phyloP scores from a whole-genome alignment of 2,797 vertebrate species.

The Pantherophis alleghaniensis region DNA sequence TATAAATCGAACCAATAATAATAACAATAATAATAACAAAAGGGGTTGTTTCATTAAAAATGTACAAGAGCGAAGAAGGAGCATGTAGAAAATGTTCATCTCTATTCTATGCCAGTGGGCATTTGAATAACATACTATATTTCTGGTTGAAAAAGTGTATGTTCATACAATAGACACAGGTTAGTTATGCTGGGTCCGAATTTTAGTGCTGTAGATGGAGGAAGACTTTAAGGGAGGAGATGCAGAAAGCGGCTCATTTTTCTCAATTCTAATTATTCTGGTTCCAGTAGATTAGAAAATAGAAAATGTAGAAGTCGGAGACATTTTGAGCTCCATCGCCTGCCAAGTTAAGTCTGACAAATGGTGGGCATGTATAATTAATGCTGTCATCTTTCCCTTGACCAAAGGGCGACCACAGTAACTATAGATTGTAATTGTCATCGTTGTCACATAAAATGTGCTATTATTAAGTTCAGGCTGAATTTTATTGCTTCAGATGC shows the following conservation, averaged over 20 bases:
- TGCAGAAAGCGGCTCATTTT: constrained; percentile 67
- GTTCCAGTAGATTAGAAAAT: constrained; percentile 81
- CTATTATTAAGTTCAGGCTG: constrained; percentile 86
- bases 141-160: constrained; percentile 39
- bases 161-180: constrained; percentile 24
- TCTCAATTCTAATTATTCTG: constrained; percentile 77
- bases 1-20: too few relatives aligned
- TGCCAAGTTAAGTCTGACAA: constrained; percentile 84
- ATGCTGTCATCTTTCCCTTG: constrained; percentile 75
- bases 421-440: constrained; percentile 88
- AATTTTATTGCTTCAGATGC: constrained; percentile 82
- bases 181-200: constrained; percentile 37
- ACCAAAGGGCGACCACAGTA: constrained; percentile 78
- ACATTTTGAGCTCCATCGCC: constrained; percentile 74
- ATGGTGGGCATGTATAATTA: constrained; percentile 80
- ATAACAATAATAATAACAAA: not conserved
- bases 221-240: constrained; percentile 42
- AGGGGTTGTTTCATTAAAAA: constrained; percentile 21
- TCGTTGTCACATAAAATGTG: constrained; percentile 87
- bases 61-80: constrained; percentile 33
- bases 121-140: constrained; percentile 48
- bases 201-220: constrained; percentile 37
- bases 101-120: constrained; percentile 19
- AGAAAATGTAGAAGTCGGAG: constrained; percentile 80
- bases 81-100: constrained; percentile 25